Base-by-base conservation (phyloP, 2,113 vertebrate species). In the Channa argus region DNA sequence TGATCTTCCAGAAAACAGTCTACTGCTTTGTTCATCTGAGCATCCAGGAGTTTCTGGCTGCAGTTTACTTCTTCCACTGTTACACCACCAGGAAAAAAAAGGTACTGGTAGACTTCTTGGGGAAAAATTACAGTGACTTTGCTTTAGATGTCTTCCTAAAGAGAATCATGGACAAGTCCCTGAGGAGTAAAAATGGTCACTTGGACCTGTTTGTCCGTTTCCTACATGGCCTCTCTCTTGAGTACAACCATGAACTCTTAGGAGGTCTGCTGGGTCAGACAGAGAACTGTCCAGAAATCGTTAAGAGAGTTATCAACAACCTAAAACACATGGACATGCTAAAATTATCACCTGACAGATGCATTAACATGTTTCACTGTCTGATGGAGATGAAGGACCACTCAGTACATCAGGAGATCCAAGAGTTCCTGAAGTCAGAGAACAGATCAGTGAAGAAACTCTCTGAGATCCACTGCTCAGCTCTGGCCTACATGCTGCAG, bases 151-250 rank as follows among this genome's bases (percentile, higher is more conserved):
- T 49, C 7, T 43, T 71, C 8, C 38, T 71, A 12, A 43, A 0
- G 5, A 6, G 2, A 36, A 12, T 38, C 6, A 59, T 47, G 13
- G 6, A 49, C 3, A 70, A 58, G 49, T 58, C 53, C 45, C 2
- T 59, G 1, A 0, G 3, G 0, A 60, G 68, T 60, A 8, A 33
- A 58, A 58, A 46, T 6, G 52, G 65, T 1, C 52, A 54, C 39
- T 33, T 68, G 13, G 65, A 68, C 41, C 66, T 69, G 34, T 69
- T 69, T 58, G 66, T 69, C 6, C 66, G 66, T 10, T 58, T 69
- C 66, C 53, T 69, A 38, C 44, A 69, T 47, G 66, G 24, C 24
- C 24, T 24, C 24, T 24, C 24, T 24, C 24, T 24, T 24, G 24
- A 24, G 24, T 24, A 24, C 24, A 24, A 24, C 24, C 24, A 24